Evolutionary conservation across 2,113 vertebrate species (phyloP).

Genomic region (Tragulus kanchil): DNA sequence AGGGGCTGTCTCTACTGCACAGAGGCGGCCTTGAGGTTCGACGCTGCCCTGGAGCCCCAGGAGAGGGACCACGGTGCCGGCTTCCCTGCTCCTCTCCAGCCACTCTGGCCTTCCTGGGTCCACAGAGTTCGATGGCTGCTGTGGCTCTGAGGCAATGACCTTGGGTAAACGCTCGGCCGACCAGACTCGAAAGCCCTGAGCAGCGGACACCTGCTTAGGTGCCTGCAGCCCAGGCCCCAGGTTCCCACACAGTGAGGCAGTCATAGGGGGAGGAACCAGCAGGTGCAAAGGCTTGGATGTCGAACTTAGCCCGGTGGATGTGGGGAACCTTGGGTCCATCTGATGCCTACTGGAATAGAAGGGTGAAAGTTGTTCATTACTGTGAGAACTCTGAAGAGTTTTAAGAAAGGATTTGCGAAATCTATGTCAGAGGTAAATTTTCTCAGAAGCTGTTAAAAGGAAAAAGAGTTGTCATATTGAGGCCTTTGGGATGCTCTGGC

Average conservation of each 20-base stretch:
- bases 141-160: not conserved
- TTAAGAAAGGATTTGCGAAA: not conserved
- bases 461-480: not conserved
- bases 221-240: not conserved
- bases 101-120: not conserved
- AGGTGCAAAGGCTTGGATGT: not conserved
- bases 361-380: not conserved
- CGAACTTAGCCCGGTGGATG: accelerated
- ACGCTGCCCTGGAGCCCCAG: too few relatives aligned
- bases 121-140: not conserved
- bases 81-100: too few relatives aligned
- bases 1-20: not conserved
- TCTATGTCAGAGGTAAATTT: too few relatives aligned
- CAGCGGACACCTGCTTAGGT: too few relatives aligned
- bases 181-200: accelerated
- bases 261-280: accelerated
- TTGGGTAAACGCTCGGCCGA: accelerated
- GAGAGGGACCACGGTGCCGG: accelerated
- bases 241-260: accelerated
- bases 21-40: not conserved
- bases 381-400: not conserved
- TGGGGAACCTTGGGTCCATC: accelerated
- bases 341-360: too few relatives aligned
- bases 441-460: not conserved
- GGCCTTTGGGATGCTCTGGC: not conserved